A percentile compares a stretch with the other conserved stretches of the same genome.
Evolutionary conservation across 2,113 vertebrate species (phyloP).

Genomic region (Sinocyclocheilus anshuiensis): DNA sequence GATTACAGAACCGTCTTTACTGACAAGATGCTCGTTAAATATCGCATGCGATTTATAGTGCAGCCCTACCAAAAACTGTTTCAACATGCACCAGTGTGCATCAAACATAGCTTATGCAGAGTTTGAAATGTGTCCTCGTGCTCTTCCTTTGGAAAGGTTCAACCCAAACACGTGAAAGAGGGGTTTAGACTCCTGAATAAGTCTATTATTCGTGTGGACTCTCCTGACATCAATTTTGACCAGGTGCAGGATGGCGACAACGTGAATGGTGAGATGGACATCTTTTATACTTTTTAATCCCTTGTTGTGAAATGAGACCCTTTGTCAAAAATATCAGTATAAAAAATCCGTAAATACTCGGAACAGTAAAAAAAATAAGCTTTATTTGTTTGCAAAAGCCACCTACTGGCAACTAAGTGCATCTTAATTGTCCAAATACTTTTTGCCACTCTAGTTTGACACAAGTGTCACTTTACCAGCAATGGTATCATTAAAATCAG

Average conservation of each 20-base stretch:
- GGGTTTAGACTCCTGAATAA: conserved; percentile 69
- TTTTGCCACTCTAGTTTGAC: not conserved
- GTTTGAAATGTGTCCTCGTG: not conserved
- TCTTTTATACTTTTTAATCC: not conserved
- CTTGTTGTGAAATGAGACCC: not conserved
- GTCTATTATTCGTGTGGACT: conserved; percentile 71
- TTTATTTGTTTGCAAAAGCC: not conserved
- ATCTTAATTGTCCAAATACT: not conserved
- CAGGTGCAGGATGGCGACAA: conserved; percentile 59
- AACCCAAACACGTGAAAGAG: conserved; percentile 73
- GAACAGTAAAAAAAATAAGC: not conserved
- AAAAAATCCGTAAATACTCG: not conserved
- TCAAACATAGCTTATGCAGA: not conserved
- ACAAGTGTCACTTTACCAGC: not conserved
- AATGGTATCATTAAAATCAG: not conserved
- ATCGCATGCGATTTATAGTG: no score
- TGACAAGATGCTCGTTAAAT: no score
- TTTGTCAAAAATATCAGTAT: not conserved
- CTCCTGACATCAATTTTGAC: conserved; percentile 70
- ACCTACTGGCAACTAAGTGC: not conserved
- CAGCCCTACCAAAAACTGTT: not conserved
- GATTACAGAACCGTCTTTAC: no score
- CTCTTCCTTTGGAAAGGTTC: conserved; percentile 56
- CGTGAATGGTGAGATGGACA: conserved; percentile 40
- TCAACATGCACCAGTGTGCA: not conserved